Percentiles rank a stretch among this genome's conserved stretches.
Conservation (phyloP, 2,797 vertebrate genomes). For the Paguma larvata region DNA sequence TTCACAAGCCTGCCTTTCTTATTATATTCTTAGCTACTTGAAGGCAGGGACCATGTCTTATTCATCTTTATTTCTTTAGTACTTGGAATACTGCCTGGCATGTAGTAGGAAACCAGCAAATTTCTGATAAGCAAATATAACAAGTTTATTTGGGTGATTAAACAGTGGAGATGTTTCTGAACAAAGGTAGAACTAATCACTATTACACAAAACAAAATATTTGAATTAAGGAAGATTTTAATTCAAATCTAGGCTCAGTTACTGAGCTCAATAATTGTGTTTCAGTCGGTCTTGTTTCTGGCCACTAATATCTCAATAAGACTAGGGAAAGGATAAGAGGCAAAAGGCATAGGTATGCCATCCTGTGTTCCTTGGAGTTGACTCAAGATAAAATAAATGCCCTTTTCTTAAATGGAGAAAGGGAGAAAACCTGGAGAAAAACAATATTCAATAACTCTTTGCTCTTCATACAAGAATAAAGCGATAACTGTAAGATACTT, state of each 20-base stretch:
- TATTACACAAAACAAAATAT: constrained; percentile 7
- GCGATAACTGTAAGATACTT: not conserved
- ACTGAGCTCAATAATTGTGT: not conserved
- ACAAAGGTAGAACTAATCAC: not conserved
- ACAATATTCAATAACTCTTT: not conserved
- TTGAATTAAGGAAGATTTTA: not conserved
- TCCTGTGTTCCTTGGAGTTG: not conserved
- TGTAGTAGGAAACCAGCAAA: not conserved
- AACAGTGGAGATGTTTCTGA: not conserved
- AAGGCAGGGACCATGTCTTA: not conserved
- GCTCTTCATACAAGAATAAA: not conserved
- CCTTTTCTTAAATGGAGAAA: not conserved
- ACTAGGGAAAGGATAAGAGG: not conserved
- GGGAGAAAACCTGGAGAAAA: not conserved
- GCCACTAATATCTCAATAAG: not conserved
- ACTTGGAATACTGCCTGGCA: not conserved
- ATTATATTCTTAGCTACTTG: not conserved
- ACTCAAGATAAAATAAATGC: not conserved
- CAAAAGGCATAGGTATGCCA: not conserved
- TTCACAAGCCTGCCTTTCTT: not conserved
- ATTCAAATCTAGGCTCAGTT: not conserved
- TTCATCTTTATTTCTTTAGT: not conserved
- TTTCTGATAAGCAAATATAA: not conserved
- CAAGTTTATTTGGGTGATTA: constrained; percentile 17
- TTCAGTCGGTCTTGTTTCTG: not conserved